Conservation (phyloP, 1,140 invertebrate genomes). For the Teleopsis dalmanni region DNA sequence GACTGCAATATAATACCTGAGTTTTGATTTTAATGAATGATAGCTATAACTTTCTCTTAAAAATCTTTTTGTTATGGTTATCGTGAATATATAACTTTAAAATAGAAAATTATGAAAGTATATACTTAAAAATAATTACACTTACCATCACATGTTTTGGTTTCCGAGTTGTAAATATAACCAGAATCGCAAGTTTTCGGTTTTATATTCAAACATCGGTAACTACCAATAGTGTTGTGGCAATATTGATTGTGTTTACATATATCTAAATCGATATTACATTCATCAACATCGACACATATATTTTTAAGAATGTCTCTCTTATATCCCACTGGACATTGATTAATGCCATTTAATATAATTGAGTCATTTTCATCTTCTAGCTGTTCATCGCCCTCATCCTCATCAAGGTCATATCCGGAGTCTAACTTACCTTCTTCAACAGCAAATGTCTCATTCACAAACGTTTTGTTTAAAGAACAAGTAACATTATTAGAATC, state of each 20-base stretch:
- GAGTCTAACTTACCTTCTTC: constrained; percentile 18
- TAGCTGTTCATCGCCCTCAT: not conserved
- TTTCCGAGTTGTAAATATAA: constrained; percentile 15
- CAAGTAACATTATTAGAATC: constrained; percentile 58
- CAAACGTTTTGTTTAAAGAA: constrained; percentile 19
- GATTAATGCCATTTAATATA: not conserved
- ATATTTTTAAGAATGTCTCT: constrained; percentile 15
- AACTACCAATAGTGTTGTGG: constrained; percentile 29
- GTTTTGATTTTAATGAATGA: no score
- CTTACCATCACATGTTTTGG: constrained; percentile 25
- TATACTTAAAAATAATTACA: not conserved
- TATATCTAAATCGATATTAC: constrained; percentile 56
- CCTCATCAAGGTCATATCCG: not conserved
- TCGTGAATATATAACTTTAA: no score
- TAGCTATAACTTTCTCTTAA: no score
- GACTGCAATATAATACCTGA: no score
- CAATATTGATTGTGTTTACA: constrained; percentile 37
- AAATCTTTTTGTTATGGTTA: no score
- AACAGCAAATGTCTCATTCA: constrained; percentile 14
- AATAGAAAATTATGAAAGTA: not conserved
- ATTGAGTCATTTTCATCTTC: not conserved
- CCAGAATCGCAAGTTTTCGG: constrained; percentile 19
- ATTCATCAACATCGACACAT: constrained; percentile 60
- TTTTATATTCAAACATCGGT: constrained; percentile 26
- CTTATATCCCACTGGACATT: constrained; percentile 21